These are phyloP conservation scores for Glyptemys insculpta DNA, from an alignment of 2,797 vertebrate genomes.

Conservation along the genomic window DNA sequence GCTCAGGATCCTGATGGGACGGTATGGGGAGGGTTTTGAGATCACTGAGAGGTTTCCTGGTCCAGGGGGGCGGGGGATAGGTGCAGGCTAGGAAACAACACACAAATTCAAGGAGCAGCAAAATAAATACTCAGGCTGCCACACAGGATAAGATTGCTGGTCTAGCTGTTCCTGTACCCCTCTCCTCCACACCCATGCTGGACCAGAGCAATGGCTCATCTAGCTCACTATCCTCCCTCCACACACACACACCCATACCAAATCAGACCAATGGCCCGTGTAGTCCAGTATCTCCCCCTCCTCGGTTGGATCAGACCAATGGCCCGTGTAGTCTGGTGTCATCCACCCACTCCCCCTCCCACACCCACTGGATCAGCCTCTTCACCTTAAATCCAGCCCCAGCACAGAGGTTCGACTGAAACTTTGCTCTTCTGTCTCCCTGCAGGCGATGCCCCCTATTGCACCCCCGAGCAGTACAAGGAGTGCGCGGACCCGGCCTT, in stretches of 20 bases:
- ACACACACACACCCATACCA: background rate
- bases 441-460: constrained; percentile 96
- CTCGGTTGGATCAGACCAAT: background rate
- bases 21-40: background rate
- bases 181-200: background rate
- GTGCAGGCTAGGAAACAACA: background rate
- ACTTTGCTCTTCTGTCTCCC: constrained; percentile 41
- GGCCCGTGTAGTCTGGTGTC: background rate
- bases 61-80: no score
- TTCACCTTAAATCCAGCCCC: background rate
- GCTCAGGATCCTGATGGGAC: background rate
- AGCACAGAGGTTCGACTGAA: background rate
- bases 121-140: background rate
- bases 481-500: constrained; percentile 97
- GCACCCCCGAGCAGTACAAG: constrained; percentile 98
- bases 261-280: background rate
- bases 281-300: background rate
- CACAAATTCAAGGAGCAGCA: background rate
- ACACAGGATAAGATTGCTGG: background rate
- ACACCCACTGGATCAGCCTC: background rate
- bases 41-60: background rate
- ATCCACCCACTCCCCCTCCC: background rate
- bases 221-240: background rate
- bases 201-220: background rate
- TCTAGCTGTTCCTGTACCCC: background rate